Evolutionary conservation across 2,113 vertebrate species (phyloP).

Genomic region (Gopherus flavomarginatus): DNA sequence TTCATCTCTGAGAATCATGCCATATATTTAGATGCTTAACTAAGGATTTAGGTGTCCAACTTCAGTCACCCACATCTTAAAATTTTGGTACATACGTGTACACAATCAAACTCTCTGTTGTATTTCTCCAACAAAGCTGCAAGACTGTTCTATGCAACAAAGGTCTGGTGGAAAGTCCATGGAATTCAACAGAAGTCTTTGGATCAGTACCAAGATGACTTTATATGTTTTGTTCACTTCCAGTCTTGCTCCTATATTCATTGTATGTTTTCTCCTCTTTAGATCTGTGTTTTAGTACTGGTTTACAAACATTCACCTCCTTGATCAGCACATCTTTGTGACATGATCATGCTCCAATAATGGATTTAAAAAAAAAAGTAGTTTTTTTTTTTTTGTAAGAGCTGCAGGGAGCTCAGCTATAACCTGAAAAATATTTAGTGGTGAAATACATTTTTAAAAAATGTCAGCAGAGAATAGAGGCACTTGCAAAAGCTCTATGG

Average conservation of each 20-base stretch:
- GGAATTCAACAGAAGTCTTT: not conserved
- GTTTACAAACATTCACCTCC: not conserved
- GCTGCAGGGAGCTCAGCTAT: not conserved
- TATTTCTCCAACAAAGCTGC: accelerated
- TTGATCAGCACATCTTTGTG: not conserved
- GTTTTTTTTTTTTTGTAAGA: not conserved
- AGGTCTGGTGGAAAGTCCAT: not conserved
- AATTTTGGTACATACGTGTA: not conserved
- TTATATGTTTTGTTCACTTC: not conserved
- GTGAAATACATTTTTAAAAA: not conserved
- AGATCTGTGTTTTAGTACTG: not conserved
- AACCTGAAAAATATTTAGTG: accelerated
- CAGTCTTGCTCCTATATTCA: not conserved
- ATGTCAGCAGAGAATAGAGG: not conserved
- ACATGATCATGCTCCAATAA: not conserved
- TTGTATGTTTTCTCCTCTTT: not conserved
- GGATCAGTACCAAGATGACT: not conserved
- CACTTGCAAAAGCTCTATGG: not conserved
- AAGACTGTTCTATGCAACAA: not conserved
- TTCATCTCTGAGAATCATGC: not conserved
- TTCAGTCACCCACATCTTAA: not conserved
- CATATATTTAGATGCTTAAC: not conserved
- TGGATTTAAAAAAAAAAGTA: not conserved
- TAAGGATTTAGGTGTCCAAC: not conserved
- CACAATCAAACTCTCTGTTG: not conserved